Evolutionary conservation across 2,888 invertebrate genomes (phyloP), one percentile per base, ranked within the genome.

Genomic region (Blomia tropicalis): DNA sequence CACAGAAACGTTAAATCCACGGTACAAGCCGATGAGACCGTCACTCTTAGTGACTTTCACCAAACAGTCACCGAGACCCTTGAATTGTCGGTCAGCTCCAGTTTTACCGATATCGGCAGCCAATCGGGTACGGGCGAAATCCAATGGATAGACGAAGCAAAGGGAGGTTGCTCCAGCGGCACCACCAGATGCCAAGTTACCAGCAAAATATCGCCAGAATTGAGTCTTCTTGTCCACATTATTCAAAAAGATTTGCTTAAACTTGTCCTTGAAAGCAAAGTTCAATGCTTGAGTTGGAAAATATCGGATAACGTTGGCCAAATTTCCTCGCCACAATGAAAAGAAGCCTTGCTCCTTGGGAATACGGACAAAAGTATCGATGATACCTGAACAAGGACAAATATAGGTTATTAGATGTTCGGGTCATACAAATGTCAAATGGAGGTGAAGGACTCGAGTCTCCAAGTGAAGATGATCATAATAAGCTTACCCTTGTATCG

Each of bases 401-500:
- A n/a, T 17, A 41, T 17, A 41, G 41, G 41, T n/a, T 17, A 17
- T 41, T 17, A n/a, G 14, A 41, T n/a, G 14, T 41, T 14, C n/a
- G n/a, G 14, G 41, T 41, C 41, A 41, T 41, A 14, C 41, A 14
- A 41, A 14, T 41, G 41, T 41, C 41, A 14, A 41, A n/a, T n/a
- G n/a, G n/a, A n/a, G n/a, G n/a, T n/a, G n/a, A n/a, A n/a, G 2
- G 11, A 59, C 19, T 25, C 27, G 23, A 43, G 59, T 60, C 19
- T 25, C 4, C 7, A 51, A 22, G 22, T 23, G 31, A 29, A 43
- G n/a, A 27, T 7, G 11, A 22, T 56, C 11, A 2, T 60, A 17
- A 70, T 25, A 27, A 31, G 17, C 56, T 19, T 56, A 56, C 71
- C 85, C 81, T 92, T 93, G 79, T 98, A 98, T 70, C 86, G 84